Conservation (phyloP, 1,140 invertebrate genomes). For the Eumaeus atala region DNA sequence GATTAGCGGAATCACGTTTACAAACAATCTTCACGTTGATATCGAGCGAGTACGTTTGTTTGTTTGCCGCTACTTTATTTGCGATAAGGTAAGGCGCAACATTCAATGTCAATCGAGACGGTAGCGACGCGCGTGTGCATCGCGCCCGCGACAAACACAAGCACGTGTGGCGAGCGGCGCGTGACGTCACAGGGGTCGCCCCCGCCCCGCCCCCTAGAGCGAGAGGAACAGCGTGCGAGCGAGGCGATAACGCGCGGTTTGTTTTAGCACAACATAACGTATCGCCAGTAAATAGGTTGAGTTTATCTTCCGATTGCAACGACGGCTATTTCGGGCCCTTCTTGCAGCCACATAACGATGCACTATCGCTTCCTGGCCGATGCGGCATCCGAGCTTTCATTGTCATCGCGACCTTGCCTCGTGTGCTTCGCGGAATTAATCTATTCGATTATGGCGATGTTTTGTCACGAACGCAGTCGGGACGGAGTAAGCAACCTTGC, state of each 20-base stretch:
- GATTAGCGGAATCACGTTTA: constrained; percentile 2
- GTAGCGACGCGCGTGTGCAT: constrained; percentile 58
- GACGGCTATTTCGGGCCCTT: constrained; percentile 53
- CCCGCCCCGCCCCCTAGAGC: constrained; percentile 42
- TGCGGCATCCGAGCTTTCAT: constrained; percentile 35
- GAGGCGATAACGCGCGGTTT: constrained; percentile 56
- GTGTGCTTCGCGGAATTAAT: constrained; percentile 17
- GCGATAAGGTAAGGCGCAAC: constrained; percentile 40
- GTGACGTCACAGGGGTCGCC: constrained; percentile 63
- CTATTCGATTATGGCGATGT: constrained; percentile 17
- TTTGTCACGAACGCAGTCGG: constrained; percentile 26
- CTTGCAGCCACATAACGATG: constrained; percentile 37
- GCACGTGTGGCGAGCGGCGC: constrained; percentile 58
- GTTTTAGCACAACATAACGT: constrained; percentile 45
- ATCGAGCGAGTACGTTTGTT: constrained; percentile 18
- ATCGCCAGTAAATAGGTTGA: constrained; percentile 54
- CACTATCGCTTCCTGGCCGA: constrained; percentile 34
- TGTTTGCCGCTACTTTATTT: constrained; percentile 34
- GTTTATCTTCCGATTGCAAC: constrained; percentile 66
- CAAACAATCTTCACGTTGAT: constrained; percentile 5
- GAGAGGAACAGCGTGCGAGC: constrained; percentile 34
- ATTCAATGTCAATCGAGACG: constrained; percentile 66
- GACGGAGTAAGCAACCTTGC: constrained; percentile 8
- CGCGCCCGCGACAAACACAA: constrained; percentile 65
- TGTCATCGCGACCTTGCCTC: constrained; percentile 41